Conservation (phyloP, 2,888 invertebrate species). For the Tipula lateralis region DNA sequence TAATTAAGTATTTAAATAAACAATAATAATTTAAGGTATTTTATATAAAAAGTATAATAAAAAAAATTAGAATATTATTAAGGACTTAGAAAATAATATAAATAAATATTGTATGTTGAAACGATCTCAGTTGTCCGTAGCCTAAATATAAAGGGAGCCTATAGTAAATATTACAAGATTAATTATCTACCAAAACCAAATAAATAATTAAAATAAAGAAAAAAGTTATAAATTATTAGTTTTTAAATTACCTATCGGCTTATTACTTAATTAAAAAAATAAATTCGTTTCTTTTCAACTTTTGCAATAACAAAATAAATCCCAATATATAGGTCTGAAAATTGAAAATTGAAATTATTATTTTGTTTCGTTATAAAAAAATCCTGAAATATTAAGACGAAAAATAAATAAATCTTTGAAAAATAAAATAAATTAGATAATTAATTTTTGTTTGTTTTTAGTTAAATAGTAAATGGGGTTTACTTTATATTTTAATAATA, state of each 20-base stretch:
- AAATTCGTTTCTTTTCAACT: background rate
- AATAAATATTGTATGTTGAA: background rate
- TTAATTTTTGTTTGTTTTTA: background rate
- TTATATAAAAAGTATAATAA: background rate
- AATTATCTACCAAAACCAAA: background rate
- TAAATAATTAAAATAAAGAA: background rate
- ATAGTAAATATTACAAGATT: background rate
- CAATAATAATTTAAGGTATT: background rate
- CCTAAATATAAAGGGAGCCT: background rate
- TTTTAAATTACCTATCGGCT: background rate
- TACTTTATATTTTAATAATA: background rate
- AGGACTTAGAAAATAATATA: background rate
- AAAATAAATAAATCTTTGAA: background rate
- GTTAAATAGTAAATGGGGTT: background rate
- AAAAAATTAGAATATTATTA: background rate
- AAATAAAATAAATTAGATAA: conserved; percentile 3
- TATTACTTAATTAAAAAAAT: background rate
- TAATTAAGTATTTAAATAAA: background rate
- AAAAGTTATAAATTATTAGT: background rate
- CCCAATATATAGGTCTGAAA: background rate
- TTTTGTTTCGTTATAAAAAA: background rate
- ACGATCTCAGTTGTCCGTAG: background rate
- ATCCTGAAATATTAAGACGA: background rate
- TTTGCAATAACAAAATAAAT: background rate
- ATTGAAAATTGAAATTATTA: conserved; percentile 9